A percentile compares a stretch with the other conserved stretches of the same genome.
phyloP scores from a whole-genome alignment of 2,888 invertebrate genomes.

The Metallyticus violacea region DNA sequence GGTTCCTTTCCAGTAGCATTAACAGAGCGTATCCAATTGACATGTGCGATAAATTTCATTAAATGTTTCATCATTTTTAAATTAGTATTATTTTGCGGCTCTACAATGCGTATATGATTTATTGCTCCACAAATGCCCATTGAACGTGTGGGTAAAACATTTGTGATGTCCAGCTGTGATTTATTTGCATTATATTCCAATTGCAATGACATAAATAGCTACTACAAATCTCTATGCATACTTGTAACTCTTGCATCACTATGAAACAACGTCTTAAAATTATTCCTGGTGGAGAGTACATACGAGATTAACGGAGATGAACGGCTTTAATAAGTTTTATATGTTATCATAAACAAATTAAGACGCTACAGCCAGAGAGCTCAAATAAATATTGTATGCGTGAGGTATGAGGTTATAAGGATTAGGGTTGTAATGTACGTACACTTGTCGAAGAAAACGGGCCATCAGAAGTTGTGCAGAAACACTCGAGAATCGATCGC shows the following conservation, averaged over 20 bases:
- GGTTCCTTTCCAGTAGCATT: neutral
- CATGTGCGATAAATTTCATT: neutral
- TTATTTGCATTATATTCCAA: neutral
- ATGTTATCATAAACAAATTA: neutral
- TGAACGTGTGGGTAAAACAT: no score
- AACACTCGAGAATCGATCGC: no score
- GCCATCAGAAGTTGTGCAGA: no score
- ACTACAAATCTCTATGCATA: no score
- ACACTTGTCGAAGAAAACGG: neutral
- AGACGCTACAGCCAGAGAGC: neutral
- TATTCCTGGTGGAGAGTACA: neutral
- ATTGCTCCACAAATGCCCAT: neutral
- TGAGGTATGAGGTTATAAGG: neutral
- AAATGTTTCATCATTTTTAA: neutral
- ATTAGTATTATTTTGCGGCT: neutral
- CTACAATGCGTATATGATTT: neutral
- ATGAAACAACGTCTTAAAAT: neutral
- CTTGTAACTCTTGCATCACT: neutral
- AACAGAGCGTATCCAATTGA: neutral
- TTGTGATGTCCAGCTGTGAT: neutral
- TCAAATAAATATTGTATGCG: neutral
- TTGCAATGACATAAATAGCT: neutral
- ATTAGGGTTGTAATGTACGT: neutral
- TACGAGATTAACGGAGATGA: neutral
- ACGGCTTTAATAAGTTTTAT: neutral